Evolutionary conservation across 2,113 vertebrate genomes (phyloP).

Genomic region (Pollimyrus isidori): DNA sequence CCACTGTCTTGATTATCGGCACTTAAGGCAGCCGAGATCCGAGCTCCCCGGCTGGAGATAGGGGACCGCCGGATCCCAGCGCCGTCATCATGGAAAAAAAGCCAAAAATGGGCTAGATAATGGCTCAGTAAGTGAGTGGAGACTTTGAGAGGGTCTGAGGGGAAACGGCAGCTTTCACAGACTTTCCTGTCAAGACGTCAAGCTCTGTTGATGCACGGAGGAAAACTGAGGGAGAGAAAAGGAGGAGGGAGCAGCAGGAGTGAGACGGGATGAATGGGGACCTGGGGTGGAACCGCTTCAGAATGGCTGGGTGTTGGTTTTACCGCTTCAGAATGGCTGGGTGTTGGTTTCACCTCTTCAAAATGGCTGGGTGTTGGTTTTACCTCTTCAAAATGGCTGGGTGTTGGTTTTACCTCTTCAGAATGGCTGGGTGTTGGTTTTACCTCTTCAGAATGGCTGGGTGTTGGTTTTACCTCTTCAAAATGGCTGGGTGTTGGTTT

Average conservation of each 20-base stretch:
- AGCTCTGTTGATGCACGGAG: slow-evolving; percentile 51
- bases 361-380: too few species aligned
- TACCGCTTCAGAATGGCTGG: too few species aligned
- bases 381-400: too few species aligned
- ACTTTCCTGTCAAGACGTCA: slow-evolving; percentile 61
- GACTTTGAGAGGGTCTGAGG: slow-evolving; percentile 45
- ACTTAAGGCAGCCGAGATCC: background rate
- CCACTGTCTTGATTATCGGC: background rate
- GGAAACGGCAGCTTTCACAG: slow-evolving; percentile 49
- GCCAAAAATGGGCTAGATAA: slow-evolving; percentile 59
- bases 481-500: background rate
- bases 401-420: too few species aligned
- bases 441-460: background rate
- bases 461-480: background rate
- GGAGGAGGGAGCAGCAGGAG: slow-evolving; percentile 16
- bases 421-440: too few species aligned
- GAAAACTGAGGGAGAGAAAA: slow-evolving; percentile 25
- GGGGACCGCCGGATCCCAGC: background rate
- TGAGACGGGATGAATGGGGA: background rate
- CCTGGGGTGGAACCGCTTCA: background rate
- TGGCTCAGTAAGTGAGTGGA: slow-evolving; percentile 59
- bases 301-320: background rate
- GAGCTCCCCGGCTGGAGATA: background rate
- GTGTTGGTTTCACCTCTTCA: too few species aligned
- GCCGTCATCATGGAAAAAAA: slow-evolving; percentile 56